A percentile compares a stretch with the other conserved stretches of the same genome.
These are phyloP conservation scores for Mus minutoides DNA, from an alignment of 2,797 vertebrate genomes.

Conservation along the genomic window DNA sequence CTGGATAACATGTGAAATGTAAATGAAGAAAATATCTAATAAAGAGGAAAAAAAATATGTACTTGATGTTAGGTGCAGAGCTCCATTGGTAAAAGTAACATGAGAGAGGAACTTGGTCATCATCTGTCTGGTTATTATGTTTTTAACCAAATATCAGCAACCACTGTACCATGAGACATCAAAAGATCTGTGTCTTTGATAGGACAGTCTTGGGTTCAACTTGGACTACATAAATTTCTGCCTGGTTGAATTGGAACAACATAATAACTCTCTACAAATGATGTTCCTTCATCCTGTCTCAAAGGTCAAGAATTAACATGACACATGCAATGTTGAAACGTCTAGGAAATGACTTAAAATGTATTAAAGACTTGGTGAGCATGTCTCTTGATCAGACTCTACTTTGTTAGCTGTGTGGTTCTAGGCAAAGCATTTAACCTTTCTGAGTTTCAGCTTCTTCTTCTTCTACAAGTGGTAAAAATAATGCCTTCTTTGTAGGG, in stretches of 20 bases:
- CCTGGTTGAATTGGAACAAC: constrained; percentile 33
- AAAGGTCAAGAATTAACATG: constrained; percentile 62
- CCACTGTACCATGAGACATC: not conserved
- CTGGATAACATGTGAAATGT: too few species aligned
- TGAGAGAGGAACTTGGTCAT: not conserved
- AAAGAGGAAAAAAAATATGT: too few species aligned
- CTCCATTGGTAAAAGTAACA: constrained; percentile 27
- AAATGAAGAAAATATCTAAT: too few species aligned
- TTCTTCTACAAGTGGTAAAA: not conserved
- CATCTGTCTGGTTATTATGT: not conserved
- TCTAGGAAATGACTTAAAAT: constrained; percentile 22
- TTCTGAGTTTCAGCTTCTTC: constrained; percentile 43
- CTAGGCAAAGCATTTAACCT: constrained; percentile 52
- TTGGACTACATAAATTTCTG: not conserved
- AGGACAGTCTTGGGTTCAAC: not conserved
- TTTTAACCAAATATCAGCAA: not conserved
- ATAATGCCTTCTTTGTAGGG: not conserved
- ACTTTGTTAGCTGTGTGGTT: not conserved
- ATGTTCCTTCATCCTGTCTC: constrained; percentile 13
- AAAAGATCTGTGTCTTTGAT: not conserved
- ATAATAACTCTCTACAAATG: constrained; percentile 25
- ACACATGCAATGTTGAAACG: constrained; percentile 18
- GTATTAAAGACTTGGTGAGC: not conserved
- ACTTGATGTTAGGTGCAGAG: not conserved
- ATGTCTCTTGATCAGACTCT: constrained; percentile 19